Base-by-base conservation (phyloP, 2,888 invertebrate genomes). In the Octodonta nipae region DNA sequence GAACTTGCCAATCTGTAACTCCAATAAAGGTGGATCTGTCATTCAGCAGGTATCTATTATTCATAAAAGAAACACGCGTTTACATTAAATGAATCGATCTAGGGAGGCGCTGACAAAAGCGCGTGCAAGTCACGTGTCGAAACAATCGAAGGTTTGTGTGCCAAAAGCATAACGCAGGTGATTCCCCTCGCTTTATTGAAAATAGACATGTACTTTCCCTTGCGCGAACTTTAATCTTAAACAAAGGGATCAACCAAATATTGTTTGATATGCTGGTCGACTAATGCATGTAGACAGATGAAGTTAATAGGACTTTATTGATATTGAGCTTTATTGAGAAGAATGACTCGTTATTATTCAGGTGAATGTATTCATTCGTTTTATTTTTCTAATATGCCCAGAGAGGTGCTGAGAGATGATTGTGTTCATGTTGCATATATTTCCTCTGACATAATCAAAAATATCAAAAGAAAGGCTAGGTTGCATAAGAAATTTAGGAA, bases 161-260 rank as follows among this genome's bases (percentile, higher is more conserved):
- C 34, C 30, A 38, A 34, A 27, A 24, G 32, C 37, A 37, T 41
- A 33, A 29, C 26, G 33, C 42, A 40, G 42, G 37, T 40, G 40
- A 38, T 38, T 38, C 35, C 35, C 36, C 32, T 32, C 30, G 30
- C 33, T 42, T 42, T 36, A 42, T 42, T 39, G 36, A 40, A 40
- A 42, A 34, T 31, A 27, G 30, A 35, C 27, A 33, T 36, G 20
- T 25, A 25, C 22, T 22, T 11, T 11, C 22, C 22, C 22, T 22
- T 2, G 22, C 22, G 22, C 3, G 4, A 2, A 22, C 32, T 33
- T 35, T 35, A 39, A 33, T 38, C 24, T 11, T 20, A 15, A 27
- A 34, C 24, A 36, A 39, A 34, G 29, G 34, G 36, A 34, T 39
- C 34, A 36, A 27, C 22, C 29, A 32, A 36, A 39, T 34, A 17